Conservation (phyloP, 2,888 invertebrate genomes). For the Nephrocerus scutellatus region DNA sequence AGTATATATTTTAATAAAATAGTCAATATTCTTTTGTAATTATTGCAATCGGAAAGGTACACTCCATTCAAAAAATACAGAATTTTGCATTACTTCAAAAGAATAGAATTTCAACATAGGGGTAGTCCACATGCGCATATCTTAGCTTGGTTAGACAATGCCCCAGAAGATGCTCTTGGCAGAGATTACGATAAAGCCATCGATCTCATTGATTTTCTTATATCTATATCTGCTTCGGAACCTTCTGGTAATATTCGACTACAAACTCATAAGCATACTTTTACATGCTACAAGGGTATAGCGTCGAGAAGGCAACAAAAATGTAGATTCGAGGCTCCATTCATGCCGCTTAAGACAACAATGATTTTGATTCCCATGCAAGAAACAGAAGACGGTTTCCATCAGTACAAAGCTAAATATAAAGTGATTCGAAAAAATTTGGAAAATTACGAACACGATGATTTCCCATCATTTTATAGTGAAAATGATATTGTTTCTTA, state of each 20-base stretch:
- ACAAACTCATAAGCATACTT: constrained; percentile 17
- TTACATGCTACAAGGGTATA: constrained; percentile 16
- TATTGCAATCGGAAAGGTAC: constrained; percentile 15
- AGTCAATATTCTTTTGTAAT: constrained; percentile 13
- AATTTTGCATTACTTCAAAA: constrained; percentile 27
- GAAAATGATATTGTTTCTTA: constrained; percentile 12
- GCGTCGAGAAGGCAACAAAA: constrained; percentile 4
- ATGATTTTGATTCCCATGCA: constrained; percentile 9
- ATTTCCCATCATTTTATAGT: constrained; percentile 10
- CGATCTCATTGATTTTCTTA: constrained; percentile 6
- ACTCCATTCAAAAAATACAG: constrained; percentile 29
- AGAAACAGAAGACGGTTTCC: constrained; percentile 4
- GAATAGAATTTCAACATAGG: constrained; percentile 29
- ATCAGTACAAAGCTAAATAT: neutral
- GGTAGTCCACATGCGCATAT: constrained; percentile 21
- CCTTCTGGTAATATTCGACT: constrained; percentile 8
- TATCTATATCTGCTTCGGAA: constrained; percentile 19
- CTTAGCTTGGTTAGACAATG: constrained; percentile 37
- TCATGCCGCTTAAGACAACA: constrained; percentile 8
- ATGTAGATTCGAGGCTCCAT: constrained; percentile 18
- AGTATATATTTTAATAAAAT: constrained; percentile 22
- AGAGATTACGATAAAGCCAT: constrained; percentile 24
- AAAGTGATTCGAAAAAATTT: constrained; percentile 3
- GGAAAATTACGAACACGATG: constrained; percentile 8
- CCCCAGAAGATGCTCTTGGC: constrained; percentile 22